Conservation (phyloP, 2,888 invertebrate genomes). For the Labia minor region DNA sequence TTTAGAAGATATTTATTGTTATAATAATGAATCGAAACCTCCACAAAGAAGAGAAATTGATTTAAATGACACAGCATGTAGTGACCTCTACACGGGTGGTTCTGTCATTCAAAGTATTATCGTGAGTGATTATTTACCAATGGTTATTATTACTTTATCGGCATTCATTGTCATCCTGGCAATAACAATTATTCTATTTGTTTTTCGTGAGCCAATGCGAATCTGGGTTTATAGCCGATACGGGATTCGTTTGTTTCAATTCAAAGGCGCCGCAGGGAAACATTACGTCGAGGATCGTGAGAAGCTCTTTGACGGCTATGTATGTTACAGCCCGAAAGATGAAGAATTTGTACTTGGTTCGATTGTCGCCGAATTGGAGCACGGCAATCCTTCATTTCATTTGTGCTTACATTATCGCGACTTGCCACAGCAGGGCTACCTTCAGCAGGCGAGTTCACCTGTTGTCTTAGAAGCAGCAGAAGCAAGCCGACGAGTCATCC, state of each 20-base stretch:
- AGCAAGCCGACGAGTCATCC: slow-evolving; percentile 73
- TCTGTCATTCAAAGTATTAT: slow-evolving; percentile 73
- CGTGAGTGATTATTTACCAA: slow-evolving; percentile 72
- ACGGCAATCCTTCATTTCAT: slow-evolving; percentile 65
- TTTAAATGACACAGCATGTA: slow-evolving; percentile 75
- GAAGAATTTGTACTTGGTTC: slow-evolving; percentile 80
- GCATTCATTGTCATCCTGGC: slow-evolving; percentile 66
- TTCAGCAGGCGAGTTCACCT: slow-evolving; percentile 47
- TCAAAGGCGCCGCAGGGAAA: slow-evolving; percentile 47
- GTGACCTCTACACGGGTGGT: slow-evolving; percentile 74
- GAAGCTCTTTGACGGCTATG: slow-evolving; percentile 83
- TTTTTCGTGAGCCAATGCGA: slow-evolving; percentile 74
- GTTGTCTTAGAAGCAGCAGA: slow-evolving; percentile 79
- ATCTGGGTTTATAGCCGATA: slow-evolving; percentile 82
- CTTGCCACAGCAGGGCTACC: slow-evolving; percentile 42
- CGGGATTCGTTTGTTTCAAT: slow-evolving; percentile 66
- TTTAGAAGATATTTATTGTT: slow-evolving; percentile 68
- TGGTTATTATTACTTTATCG: slow-evolving; percentile 68
- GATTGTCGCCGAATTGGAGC: slow-evolving; percentile 73
- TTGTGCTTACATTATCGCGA: slow-evolving; percentile 84
- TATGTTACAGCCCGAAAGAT: slow-evolving; percentile 85
- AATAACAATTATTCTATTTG: slow-evolving; percentile 64
- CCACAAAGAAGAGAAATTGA: slow-evolving; percentile 69
- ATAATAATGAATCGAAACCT: slow-evolving; percentile 61
- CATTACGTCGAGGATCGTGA: slow-evolving; percentile 60